These are phyloP conservation scores for Diplolepis rosae DNA, from an alignment of 2,888 invertebrate genomes.

Conservation along the genomic window DNA sequence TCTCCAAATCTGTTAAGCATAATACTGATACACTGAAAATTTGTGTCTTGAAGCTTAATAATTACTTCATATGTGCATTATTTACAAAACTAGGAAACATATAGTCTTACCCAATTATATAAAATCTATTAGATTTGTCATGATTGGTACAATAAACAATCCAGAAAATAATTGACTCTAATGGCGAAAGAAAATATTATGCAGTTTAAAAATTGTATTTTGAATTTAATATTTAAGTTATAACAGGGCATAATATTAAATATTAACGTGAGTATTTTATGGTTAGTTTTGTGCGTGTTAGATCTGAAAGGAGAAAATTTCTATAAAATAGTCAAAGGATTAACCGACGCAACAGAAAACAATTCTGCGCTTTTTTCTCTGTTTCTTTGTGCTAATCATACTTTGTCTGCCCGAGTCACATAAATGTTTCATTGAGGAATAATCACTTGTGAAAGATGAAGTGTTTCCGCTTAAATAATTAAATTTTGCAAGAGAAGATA, in stretches of 20 bases:
- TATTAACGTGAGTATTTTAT: background rate
- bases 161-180: background rate
- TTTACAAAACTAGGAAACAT: background rate
- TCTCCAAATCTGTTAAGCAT: background rate
- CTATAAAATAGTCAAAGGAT: background rate
- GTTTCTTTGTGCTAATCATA: slow-evolving; percentile 5
- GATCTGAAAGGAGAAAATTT: background rate
- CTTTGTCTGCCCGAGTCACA: slow-evolving; percentile 17
- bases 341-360: slow-evolving; percentile 41
- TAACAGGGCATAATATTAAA: background rate
- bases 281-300: background rate
- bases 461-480: slow-evolving; percentile 4
- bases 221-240: background rate
- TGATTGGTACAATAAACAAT: background rate
- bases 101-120: background rate
- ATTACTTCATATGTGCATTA: background rate
- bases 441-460: slow-evolving; percentile 12
- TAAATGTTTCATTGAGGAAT: slow-evolving; percentile 9
- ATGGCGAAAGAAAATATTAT: background rate
- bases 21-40: background rate
- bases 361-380: slow-evolving; percentile 31
- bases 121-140: background rate
- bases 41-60: background rate
- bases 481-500: background rate
- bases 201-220: background rate